Evolutionary conservation across 2,888 invertebrate genomes (phyloP).

Genomic region (Rugalucina vietnamica): DNA sequence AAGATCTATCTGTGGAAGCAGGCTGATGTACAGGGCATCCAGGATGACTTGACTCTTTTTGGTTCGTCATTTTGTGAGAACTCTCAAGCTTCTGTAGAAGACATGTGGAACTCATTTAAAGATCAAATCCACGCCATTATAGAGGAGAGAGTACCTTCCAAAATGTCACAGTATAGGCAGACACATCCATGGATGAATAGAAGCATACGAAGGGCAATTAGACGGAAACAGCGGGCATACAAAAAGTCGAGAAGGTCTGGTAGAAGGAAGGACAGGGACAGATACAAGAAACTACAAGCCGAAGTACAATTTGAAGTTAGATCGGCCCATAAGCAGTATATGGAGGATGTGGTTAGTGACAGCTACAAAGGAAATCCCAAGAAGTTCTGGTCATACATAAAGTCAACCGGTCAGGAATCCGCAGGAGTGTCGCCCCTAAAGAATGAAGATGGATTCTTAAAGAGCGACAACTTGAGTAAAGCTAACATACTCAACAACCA

Average conservation of each 20-base stretch:
- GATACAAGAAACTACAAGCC: background rate
- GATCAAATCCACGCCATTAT: background rate
- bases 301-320: background rate
- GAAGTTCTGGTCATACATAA: background rate
- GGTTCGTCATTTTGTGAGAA: no score
- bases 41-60: background rate
- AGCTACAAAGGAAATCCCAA: background rate
- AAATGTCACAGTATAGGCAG: background rate
- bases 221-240: background rate
- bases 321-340: background rate
- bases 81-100: no score
- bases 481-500: background rate
- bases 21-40: background rate
- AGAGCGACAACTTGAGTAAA: background rate
- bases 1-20: conserved; percentile 9
- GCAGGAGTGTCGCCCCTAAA: background rate
- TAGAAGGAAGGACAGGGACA: background rate
- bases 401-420: background rate
- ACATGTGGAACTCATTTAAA: background rate
- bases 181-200: background rate
- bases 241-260: background rate
- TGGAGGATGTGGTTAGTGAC: background rate
- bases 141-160: background rate
- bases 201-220: background rate
- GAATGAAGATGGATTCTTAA: conserved; percentile 3